These are phyloP conservation scores for Turritopsis dohrnii DNA, from an alignment of 30 jellyfish, hydroid and myxozoan species.

Conservation along the genomic window DNA sequence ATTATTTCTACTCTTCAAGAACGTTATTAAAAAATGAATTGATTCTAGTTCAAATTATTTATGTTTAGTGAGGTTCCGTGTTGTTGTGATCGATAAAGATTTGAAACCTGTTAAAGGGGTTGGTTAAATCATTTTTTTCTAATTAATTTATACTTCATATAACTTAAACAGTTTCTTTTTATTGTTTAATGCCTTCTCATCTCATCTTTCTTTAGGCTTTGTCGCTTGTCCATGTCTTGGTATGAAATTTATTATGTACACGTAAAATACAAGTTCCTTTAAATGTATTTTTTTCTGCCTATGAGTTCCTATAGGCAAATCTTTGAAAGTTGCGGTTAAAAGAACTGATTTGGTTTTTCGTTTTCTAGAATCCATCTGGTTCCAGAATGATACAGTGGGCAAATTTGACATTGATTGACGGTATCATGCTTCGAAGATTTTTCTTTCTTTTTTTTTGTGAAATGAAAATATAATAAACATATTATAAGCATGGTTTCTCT, in stretches of 20 bases:
- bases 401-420: slow-evolving; percentile 35
- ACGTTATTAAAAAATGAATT: not conserved
- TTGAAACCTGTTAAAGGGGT: slow-evolving; percentile 7
- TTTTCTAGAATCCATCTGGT: slow-evolving; percentile 56
- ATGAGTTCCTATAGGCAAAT: too few relatives aligned
- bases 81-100: slow-evolving; percentile 29
- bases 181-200: not conserved
- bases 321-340: too few relatives aligned
- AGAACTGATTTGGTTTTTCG: not conserved
- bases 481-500: not conserved
- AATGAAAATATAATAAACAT: not conserved
- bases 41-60: too few relatives aligned
- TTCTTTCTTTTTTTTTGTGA: not conserved
- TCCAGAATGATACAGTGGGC: slow-evolving; percentile 66
- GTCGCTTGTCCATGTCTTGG: not conserved
- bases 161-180: too few relatives aligned
- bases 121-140: not conserved
- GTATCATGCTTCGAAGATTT: slow-evolving; percentile 3
- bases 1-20: not conserved
- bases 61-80: slow-evolving; percentile 22
- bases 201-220: not conserved
- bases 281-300: too few relatives aligned
- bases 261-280: not conserved
- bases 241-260: not conserved
- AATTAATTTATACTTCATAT: not conserved